Base-by-base conservation (phyloP, 2,797 vertebrate species). In the Odontamblyopus lacepedii region DNA sequence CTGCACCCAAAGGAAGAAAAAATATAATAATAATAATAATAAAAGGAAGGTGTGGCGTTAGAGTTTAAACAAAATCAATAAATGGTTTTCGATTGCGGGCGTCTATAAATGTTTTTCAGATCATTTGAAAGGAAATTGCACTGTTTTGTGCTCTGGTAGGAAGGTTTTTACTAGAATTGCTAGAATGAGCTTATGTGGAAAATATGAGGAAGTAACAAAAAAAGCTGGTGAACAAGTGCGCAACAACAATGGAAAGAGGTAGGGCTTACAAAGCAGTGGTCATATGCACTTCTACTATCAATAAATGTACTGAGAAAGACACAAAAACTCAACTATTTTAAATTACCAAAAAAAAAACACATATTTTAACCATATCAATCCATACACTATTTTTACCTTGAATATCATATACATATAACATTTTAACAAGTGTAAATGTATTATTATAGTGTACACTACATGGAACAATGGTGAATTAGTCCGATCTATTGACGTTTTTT, bases 181-280 rank as follows among this genome's bases (percentile, higher is more conserved):
- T 23, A 23, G 23, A 23, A 23, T 89, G 68, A 88, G 78, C 76
- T 81, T 19, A 87, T 78, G 82, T 88, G 88, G 86, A 87, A 89
- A 88, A 75, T 77, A 86, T 85, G 81, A 77, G 70, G 75, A 85
- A 85, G 82, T 81, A 84, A 35, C 27, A 63, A 69, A 78, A 69
- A 73, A 63, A 30, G 60, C 48, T 64, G 82, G 76, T 84, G 76
- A 63, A 81, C 76, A 82, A 78, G 60, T 72, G 71, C 23, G 27
- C 2, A 53, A 32, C 67, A 89, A 76, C 72, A 86, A 80, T 77
- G 62, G 44, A 48, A 48, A 48, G 44, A 48, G 44, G 66, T 44
- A 6, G 29, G 63, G 41, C 7, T 48, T 48, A 5, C 12, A 29
- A 63, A 63, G 32, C 19, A 51, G 7, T 53, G 29, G 15, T 18